Evolutionary conservation across 1,140 invertebrate genomes (phyloP), one percentile per base, ranked within the genome.

Genomic region (Drosophila serrata): DNA sequence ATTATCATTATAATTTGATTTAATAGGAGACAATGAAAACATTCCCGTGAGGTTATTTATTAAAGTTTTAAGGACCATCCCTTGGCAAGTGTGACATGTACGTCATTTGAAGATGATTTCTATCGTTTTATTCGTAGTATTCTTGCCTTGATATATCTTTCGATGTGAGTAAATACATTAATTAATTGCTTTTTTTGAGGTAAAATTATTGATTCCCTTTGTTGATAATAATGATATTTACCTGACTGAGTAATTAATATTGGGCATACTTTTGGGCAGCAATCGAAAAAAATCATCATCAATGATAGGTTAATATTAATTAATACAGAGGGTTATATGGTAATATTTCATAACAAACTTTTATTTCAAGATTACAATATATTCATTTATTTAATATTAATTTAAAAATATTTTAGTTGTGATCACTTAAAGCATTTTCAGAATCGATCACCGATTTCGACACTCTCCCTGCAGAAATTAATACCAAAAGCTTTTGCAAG

Each of bases 231-330:
- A 17, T 15, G 12, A 22, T 53, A 35, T 15, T 9, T 53, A 35
- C 19, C 6, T 15, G 13, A 15, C 19, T n/a, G 3, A 39, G 53
- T 24, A 24, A 37, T 37, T 7, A 24, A 33, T 33, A 33, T 64
- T 46, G 56, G 33, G 64, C 39, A 75, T 81, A 80, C 56, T 80
- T 75, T 81, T 48, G 53, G 64, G 72, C 64, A 27, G 42, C 6
- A 11, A 31, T 5, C 3, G 12, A 56, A 56, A 37, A 15, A 9
- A 6, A 27, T 7, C 3, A 81, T 49, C 24, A 49, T n/a, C n/a
- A 48, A 45, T 68, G 31, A 15, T 49, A 17, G n/a, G 3, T 3
- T 48, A 0, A 27, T 6, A 29, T 12, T n/a, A 48, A 7, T 6
- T 17, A 29, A 12, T 12, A 12, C 0, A 49, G 4, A 7, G 2